A percentile compares a stretch with the other conserved stretches of the same genome.
phyloP scores from a whole-genome alignment of 1,140 invertebrate genomes.

The Pseudomyrmex concolor region DNA sequence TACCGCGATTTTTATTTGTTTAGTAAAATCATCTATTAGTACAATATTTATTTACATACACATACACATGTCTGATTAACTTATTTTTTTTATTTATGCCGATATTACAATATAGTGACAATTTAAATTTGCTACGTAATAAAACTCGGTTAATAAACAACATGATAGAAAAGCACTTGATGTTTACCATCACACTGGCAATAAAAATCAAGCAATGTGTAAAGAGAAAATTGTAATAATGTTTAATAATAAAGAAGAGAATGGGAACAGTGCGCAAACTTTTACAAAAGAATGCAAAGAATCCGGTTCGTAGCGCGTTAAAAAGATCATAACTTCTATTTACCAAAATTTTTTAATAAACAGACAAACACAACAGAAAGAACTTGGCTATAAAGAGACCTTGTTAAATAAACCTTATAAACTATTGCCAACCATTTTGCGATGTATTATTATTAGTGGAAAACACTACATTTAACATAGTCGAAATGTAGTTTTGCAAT shows the following conservation, averaged over 20 bases:
- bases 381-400: constrained; percentile 48
- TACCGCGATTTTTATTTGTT: background rate
- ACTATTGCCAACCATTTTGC: constrained; percentile 42
- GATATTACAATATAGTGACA: background rate
- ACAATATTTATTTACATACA: background rate
- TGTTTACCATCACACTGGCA: background rate
- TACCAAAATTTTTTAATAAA: constrained; percentile 52
- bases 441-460: constrained; percentile 12
- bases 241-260: constrained; percentile 18
- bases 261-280: background rate
- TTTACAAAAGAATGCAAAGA: constrained; percentile 48
- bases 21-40: background rate
- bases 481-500: constrained; percentile 24
- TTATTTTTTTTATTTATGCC: background rate
- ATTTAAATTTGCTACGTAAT: background rate
- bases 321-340: constrained; percentile 44
- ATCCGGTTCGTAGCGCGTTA: constrained; percentile 55
- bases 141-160: constrained; percentile 2
- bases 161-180: background rate
- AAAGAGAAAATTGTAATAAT: constrained; percentile 34
- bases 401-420: constrained; percentile 44
- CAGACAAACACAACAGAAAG: constrained; percentile 44
- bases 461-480: background rate
- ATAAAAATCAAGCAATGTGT: background rate
- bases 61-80: background rate